Evolutionary conservation across 2,113 vertebrate species (phyloP).

Genomic region (Spheniscus mendiculus): DNA sequence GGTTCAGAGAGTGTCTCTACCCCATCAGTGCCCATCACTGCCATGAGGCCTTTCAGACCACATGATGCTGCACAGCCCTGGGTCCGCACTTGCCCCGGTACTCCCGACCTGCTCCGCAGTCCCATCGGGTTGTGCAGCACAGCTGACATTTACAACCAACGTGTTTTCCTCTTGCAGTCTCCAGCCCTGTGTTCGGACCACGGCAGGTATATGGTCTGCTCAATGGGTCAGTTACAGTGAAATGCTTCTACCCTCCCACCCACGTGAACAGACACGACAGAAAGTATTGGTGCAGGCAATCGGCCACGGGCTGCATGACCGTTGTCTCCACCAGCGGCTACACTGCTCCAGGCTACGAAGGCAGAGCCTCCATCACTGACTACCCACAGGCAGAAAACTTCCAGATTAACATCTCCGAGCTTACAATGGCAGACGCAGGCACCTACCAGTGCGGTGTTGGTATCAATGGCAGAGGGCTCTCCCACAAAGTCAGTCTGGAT

Average conservation of each 20-base stretch:
- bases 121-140: accelerated
- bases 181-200: conserved; percentile 74
- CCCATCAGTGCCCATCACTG: accelerated
- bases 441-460: conserved; percentile 73
- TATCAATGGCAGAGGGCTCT: conserved; percentile 37
- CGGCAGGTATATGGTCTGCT: not conserved
- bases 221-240: not conserved
- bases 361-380: conserved; percentile 48
- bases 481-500: conserved; percentile 34
- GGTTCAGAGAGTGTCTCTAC: no score
- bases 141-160: not conserved
- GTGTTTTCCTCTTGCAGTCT: not conserved
- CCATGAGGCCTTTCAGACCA: accelerated
- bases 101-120: accelerated
- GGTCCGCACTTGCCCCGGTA: accelerated
- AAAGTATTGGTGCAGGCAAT: conserved; percentile 74
- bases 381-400: conserved; percentile 10
- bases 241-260: conserved; percentile 71
- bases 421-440: not conserved
- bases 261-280: conserved; percentile 59
- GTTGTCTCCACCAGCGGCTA: conserved; percentile 7
- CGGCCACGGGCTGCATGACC: not conserved
- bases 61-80: accelerated
- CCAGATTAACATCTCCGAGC: not conserved
- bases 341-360: not conserved